A percentile compares a stretch with the other conserved stretches of the same genome.
These are phyloP conservation scores for Lepisosteus osseus DNA, from an alignment of 2,113 vertebrate genomes.

Conservation along the genomic window DNA sequence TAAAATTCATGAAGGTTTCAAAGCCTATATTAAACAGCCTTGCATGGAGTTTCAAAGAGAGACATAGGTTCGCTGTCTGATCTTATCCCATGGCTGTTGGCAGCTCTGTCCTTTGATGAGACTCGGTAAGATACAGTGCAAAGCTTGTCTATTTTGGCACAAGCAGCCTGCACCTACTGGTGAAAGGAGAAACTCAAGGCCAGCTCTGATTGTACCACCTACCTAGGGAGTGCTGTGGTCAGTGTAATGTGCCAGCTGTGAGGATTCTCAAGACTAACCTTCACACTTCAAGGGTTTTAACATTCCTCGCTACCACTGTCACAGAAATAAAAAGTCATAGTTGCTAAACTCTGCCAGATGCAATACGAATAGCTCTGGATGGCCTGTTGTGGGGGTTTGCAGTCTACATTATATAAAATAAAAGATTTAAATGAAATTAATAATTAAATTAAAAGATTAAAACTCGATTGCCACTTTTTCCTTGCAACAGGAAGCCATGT, in stretches of 20 bases:
- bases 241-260: neutral
- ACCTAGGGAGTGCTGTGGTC: neutral
- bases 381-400: no score
- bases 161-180: neutral
- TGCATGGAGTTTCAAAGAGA: neutral
- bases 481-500: neutral
- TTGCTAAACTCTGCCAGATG: no score
- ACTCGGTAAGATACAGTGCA: neutral
- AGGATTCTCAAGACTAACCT: neutral
- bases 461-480: conserved; percentile 5
- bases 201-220: neutral
- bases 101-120: neutral
- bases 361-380: no score
- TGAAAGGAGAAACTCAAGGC: neutral
- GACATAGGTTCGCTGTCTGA: neutral
- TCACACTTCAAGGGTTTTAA: conserved; percentile 11
- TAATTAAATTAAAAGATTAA: no score
- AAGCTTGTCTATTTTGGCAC: conserved; percentile 6
- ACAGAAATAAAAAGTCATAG: neutral
- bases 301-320: neutral
- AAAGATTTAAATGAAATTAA: no score
- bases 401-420: no score
- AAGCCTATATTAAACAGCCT: conserved; percentile 38
- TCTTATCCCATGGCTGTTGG: neutral
- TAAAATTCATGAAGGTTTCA: conserved; percentile 59